Evolutionary conservation across 2,113 vertebrate genomes (phyloP).

Genomic region (Varanus komodoensis): DNA sequence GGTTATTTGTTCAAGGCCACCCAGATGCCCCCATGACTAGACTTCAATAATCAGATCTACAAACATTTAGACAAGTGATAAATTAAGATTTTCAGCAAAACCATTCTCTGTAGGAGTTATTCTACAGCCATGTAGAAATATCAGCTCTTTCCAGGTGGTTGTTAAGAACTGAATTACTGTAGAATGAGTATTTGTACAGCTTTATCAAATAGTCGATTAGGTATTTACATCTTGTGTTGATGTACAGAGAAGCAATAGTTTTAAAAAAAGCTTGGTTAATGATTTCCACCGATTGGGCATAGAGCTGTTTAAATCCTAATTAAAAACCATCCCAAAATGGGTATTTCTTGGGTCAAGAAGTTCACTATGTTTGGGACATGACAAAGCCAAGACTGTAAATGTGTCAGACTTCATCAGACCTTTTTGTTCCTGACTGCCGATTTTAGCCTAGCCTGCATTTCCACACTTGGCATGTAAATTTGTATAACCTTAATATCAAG

Average conservation of each 20-base stretch:
- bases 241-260: background rate
- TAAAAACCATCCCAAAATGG: constrained; percentile 34
- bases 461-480: constrained; percentile 6
- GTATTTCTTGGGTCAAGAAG: constrained; percentile 54
- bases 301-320: constrained; percentile 52
- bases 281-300: constrained; percentile 55
- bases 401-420: constrained; percentile 39
- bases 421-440: background rate
- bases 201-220: constrained; percentile 28
- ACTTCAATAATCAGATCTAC: background rate
- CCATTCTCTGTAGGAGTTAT: background rate
- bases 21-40: background rate
- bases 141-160: background rate
- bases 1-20: background rate
- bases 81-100: constrained; percentile 20
- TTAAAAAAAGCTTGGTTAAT: constrained; percentile 49
- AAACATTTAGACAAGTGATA: background rate
- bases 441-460: constrained; percentile 18
- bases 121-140: background rate
- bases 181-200: background rate
- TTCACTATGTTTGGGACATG: constrained; percentile 38
- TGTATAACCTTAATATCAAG: background rate
- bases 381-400: constrained; percentile 39
- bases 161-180: background rate
- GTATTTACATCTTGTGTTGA: background rate